phyloP scores from a whole-genome alignment of 2,113 vertebrate genomes.

The Mugil cephalus region DNA sequence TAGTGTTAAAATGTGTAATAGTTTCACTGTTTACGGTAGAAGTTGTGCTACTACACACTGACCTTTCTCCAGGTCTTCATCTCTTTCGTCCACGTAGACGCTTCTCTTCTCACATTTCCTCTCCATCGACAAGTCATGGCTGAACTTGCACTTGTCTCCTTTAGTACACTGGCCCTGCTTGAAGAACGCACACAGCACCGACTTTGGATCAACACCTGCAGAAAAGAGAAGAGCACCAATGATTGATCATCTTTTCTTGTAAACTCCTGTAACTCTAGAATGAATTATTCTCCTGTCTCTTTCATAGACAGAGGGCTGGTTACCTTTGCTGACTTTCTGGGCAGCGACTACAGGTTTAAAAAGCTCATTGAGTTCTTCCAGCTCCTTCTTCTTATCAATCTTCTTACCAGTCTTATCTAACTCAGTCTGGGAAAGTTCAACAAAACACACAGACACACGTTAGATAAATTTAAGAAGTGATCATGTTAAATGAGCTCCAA shows the following conservation, averaged over 20 bases:
- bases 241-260: not conserved
- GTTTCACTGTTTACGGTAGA: too few relatives aligned
- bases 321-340: slow-evolving; percentile 99
- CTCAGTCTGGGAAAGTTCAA: slow-evolving; percentile 74
- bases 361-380: slow-evolving; percentile 95
- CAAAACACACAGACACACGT: not conserved
- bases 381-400: slow-evolving; percentile 95
- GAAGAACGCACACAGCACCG: slow-evolving; percentile 97
- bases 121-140: slow-evolving; percentile 95
- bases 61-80: slow-evolving; percentile 98
- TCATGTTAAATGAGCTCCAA: not conserved
- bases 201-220: slow-evolving; percentile 97
- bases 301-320: not conserved
- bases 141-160: slow-evolving; percentile 99
- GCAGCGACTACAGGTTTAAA: slow-evolving; percentile 97
- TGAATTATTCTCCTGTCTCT: too few relatives aligned
- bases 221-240: not conserved
- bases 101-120: slow-evolving; percentile 97
- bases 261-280: too few relatives aligned
- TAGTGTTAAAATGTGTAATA: too few relatives aligned
- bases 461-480: not conserved
- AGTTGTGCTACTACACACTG: slow-evolving; percentile 4
- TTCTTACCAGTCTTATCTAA: slow-evolving; percentile 90
- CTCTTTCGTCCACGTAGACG: slow-evolving; percentile 94
- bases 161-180: slow-evolving; percentile 99